A percentile compares a stretch with the other conserved stretches of the same genome.
Evolutionary conservation across 2,113 vertebrate genomes (phyloP).

Genomic region (Noctilio leporinus): DNA sequence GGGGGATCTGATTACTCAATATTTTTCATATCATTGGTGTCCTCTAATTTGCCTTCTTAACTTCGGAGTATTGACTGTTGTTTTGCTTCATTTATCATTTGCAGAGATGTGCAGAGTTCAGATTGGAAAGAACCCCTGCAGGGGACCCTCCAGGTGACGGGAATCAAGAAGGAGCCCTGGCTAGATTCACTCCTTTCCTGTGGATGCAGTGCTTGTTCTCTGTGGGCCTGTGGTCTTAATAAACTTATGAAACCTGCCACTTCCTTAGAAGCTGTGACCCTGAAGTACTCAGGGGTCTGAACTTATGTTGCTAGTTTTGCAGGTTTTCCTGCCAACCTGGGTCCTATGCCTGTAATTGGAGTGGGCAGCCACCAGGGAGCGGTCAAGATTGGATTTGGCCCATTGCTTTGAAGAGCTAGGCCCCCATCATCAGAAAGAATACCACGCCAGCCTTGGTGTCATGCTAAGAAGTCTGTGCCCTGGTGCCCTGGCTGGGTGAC

Average conservation of each 20-base stretch:
- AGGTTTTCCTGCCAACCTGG: neutral
- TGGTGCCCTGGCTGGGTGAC: neutral
- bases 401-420: neutral
- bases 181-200: neutral
- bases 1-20: neutral
- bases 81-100: neutral
- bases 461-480: neutral
- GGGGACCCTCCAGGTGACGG: neutral
- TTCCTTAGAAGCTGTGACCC: neutral
- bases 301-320: neutral
- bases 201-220: neutral
- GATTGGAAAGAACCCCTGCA: neutral
- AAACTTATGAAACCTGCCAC: neutral
- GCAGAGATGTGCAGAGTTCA: neutral
- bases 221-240: neutral
- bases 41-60: neutral
- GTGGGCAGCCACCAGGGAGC: neutral
- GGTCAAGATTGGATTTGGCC: neutral
- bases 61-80: neutral
- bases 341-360: slow-evolving; percentile 1
- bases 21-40: neutral
- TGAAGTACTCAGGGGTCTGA: neutral
- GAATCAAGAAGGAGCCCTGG: neutral
- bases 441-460: neutral
- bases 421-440: neutral